phyloP scores from a whole-genome alignment of 2,113 vertebrate genomes.

The Prunella himalayana region DNA sequence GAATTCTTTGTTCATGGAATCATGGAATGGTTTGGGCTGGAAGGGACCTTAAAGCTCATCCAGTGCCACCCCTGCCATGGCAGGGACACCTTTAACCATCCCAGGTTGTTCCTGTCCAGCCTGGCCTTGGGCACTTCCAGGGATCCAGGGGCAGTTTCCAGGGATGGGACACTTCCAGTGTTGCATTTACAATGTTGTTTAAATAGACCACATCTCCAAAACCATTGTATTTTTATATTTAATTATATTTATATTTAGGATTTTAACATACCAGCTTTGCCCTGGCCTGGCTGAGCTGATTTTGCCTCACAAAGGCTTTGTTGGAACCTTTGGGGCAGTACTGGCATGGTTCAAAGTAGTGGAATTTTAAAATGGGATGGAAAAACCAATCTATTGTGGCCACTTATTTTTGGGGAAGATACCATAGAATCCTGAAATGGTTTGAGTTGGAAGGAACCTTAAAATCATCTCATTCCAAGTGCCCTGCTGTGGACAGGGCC shows the following conservation, averaged over 20 bases:
- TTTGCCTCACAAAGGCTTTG: background rate
- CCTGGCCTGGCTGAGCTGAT: background rate
- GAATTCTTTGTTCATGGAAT: background rate
- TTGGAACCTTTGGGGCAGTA: background rate
- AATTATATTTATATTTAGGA: background rate
- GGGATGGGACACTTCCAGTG: background rate
- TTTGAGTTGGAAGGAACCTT: background rate
- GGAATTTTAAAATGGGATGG: background rate
- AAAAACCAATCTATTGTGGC: rapidly evolving
- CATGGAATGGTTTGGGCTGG: background rate
- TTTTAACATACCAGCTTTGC: rapidly evolving
- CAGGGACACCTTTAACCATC: rapidly evolving
- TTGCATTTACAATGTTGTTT: rapidly evolving
- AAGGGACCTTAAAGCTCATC: background rate
- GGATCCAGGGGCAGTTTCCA: background rate
- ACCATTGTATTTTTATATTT: rapidly evolving
- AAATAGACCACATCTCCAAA: background rate
- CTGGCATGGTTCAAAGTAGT: rapidly evolving
- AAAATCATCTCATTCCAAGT: background rate
- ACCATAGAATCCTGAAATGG: rapidly evolving
- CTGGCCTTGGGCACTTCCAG: background rate
- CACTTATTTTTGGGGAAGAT: background rate
- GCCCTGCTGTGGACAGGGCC: background rate
- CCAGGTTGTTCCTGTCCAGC: rapidly evolving
- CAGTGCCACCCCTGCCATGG: background rate